Percentiles rank a stretch among this genome's conserved stretches.
Conservation (phyloP, 2,888 invertebrate species). For the Agrochola macilenta region DNA sequence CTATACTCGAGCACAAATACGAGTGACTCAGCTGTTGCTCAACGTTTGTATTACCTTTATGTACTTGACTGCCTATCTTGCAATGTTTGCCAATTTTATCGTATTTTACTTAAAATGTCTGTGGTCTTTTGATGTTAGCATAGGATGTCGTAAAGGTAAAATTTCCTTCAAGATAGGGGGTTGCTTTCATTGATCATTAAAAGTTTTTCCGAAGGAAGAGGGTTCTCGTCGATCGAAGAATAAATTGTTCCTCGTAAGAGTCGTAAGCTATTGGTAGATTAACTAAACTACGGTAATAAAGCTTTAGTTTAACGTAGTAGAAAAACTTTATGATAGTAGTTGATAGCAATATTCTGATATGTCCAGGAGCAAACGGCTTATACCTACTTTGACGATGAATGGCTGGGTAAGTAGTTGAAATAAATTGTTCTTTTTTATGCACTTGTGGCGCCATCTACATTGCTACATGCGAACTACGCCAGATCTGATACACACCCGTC, state of each 20-base stretch:
- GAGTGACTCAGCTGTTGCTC: slow-evolving; percentile 56
- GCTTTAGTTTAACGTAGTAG: background rate
- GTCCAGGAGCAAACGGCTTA: background rate
- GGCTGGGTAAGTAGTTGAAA: background rate
- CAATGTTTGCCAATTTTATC: slow-evolving; percentile 37
- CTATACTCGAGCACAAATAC: slow-evolving; percentile 25
- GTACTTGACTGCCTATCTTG: slow-evolving; percentile 36
- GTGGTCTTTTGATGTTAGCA: background rate
- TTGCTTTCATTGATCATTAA: slow-evolving; percentile 19
- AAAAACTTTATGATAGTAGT: background rate
- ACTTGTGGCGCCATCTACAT: too few species aligned
- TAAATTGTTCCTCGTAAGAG: background rate
- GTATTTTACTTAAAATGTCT: background rate
- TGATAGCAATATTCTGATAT: background rate
- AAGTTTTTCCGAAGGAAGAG: background rate
- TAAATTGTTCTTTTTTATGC: too few species aligned
- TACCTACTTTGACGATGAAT: background rate
- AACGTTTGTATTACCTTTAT: slow-evolving; percentile 46
- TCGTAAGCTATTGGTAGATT: background rate
- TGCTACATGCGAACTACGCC: too few species aligned
- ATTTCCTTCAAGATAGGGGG: background rate
- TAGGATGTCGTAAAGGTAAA: slow-evolving; percentile 6
- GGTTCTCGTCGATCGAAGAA: background rate
- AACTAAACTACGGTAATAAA: background rate
- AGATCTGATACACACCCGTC: too few species aligned